A percentile compares a stretch with the other conserved stretches of the same genome.
Evolutionary conservation across 2,113 vertebrate species (phyloP).

Genomic region (Glaucomys volans): DNA sequence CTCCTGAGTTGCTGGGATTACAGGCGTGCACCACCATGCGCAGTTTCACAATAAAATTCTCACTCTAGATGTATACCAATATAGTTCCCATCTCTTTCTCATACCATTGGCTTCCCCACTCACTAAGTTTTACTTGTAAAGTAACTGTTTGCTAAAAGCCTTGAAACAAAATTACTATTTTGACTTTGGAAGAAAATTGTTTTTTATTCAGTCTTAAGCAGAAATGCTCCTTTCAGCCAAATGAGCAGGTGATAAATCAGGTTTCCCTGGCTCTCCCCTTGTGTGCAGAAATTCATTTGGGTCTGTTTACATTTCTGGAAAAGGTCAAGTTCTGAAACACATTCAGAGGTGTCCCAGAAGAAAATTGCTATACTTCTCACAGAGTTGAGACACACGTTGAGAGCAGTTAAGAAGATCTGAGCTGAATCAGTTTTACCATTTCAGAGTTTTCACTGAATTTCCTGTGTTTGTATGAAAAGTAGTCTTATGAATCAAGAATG

Average conservation of each 20-base stretch:
- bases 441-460: slow-evolving; percentile 21
- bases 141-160: slow-evolving; percentile 6
- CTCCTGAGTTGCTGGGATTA: too few relatives aligned
- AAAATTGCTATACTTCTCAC: not conserved
- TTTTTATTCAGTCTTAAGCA: slow-evolving; percentile 4
- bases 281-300: slow-evolving; percentile 7
- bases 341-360: not conserved
- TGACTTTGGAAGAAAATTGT: slow-evolving; percentile 19
- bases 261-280: not conserved
- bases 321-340: slow-evolving; percentile 52
- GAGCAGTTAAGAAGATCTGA: not conserved
- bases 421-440: not conserved
- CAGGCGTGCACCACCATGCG: too few relatives aligned
- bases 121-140: not conserved
- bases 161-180: slow-evolving; percentile 37
- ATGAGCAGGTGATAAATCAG: not conserved
- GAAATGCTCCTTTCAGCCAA: slow-evolving; percentile 11
- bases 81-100: not conserved
- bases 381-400: not conserved
- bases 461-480: not conserved
- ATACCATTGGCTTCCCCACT: not conserved
- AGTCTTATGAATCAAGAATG: slow-evolving; percentile 14
- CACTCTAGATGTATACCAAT: not conserved
- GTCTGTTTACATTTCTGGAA: slow-evolving; percentile 60
- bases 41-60: not conserved